Conservation (phyloP, 2,888 invertebrate genomes). For the Odontothrips loti region DNA sequence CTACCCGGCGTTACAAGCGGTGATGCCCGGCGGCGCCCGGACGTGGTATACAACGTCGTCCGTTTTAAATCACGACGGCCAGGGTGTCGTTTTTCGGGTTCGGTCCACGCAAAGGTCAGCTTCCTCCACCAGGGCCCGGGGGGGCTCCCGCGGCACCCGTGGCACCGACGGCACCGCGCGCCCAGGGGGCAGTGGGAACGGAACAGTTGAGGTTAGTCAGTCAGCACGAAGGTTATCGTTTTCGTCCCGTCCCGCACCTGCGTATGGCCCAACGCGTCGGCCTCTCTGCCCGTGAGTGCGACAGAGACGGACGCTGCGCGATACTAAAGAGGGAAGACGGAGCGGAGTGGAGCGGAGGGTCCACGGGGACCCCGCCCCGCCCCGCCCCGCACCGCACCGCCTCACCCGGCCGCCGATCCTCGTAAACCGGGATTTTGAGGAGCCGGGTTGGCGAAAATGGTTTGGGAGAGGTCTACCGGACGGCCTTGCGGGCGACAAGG, state of each 20-base stretch:
- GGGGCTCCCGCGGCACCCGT: too few relatives aligned
- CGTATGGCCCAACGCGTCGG: background rate
- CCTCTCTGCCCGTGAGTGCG: background rate
- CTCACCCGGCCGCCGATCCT: background rate
- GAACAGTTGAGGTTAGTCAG: background rate
- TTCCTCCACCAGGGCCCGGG: too few relatives aligned
- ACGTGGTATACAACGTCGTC: too few relatives aligned
- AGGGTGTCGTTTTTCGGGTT: too few relatives aligned
- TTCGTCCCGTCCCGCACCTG: background rate
- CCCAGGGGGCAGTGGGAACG: background rate
- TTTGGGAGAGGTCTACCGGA: constrained; percentile 16
- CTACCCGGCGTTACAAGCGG: too few relatives aligned
- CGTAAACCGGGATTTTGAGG: constrained; percentile 8
- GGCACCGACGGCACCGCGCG: too few relatives aligned
- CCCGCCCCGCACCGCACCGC: background rate
- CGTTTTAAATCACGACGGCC: too few relatives aligned
- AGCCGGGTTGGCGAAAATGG: constrained; percentile 21
- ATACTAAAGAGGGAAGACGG: background rate
- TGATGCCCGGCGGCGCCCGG: too few relatives aligned
- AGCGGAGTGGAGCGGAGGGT: background rate
- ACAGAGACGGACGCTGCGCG: background rate
- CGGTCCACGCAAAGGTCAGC: too few relatives aligned
- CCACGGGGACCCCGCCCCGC: background rate
- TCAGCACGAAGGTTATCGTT: background rate
- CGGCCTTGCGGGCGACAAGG: constrained; percentile 11